Evolutionary conservation across 92 coral and sea anemone genomes (phyloP), one percentile per base, ranked within the genome.

Genomic region (Bergia puertoricense): DNA sequence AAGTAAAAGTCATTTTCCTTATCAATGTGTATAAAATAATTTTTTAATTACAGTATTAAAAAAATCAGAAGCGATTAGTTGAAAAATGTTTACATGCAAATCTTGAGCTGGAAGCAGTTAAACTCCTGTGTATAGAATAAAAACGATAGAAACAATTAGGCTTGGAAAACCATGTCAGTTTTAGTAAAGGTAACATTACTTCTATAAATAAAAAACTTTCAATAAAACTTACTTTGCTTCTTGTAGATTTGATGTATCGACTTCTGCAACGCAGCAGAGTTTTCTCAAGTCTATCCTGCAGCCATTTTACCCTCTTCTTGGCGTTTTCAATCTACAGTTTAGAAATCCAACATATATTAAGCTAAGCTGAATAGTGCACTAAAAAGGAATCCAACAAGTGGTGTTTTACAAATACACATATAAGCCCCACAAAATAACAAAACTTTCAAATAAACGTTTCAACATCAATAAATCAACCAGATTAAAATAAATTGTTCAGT

Each of bases 231-330:
- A 81, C 86, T 37, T 67, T 88, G 65, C 44, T 54, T 38, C 74
- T 68, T 23, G 88, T 86, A 44, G 85, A 86, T 38, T 76, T 82
- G 77, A 51, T 86, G 80, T 68, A 86, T n/a, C 62, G 74, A 65
- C 87, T 86, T 62, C 77, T 92, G 73, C 95, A 94, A 71, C 91
- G 91, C 65, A 92, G 79, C 77, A 97, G 89, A 73, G 94, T 90
- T 79, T 94, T 97, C 75, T 97, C 99, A 74, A 97, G 90, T 57
- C 98, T 91, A 73, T 97, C 94, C 78, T 97, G 98, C 74, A 97
- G 95, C 99, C 99, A 97, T 71, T 95, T 90, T 5, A 97, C 98
- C 73, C 99, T 95, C 74, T 85, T 91, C 89, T 97, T 94, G 44
- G 96, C 98, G 41, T 73, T 91, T 76, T 95, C 96, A 76, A 95